Evolutionary conservation across 2,888 invertebrate genomes (phyloP), one percentile per base, ranked within the genome.

Genomic region (Capitulum mitella): DNA sequence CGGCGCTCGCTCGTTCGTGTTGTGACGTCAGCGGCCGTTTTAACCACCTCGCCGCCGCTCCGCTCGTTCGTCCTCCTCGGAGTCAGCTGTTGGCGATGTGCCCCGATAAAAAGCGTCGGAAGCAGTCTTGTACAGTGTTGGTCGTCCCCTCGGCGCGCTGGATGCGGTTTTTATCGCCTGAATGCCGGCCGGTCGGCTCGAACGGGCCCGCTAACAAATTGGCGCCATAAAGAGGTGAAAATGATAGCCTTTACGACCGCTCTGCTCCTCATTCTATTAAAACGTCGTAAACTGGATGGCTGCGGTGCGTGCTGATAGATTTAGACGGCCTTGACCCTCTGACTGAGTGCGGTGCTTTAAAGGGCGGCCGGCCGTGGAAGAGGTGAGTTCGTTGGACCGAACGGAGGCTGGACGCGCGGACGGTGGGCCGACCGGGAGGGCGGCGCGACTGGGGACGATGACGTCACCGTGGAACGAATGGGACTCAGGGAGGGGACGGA

Each of bases 221-320:
- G 64, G 64, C 34, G 64, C 64, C 64, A 64, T 64, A 64, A 64
- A 64, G 64, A 64, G 64, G 64, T 64, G 64, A 64, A 64, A 64
- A 64, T 64, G 64, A 64, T 64, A 64, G 64, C 64, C 64, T 64
- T 64, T 64, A 64, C 64, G 64, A 32, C 34, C 64, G 34, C 19
- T 3, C 29, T 29, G 34, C 64, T 64, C 64, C 34, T 64, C 64
- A 64, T 64, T 64, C 64, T 64, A 64, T 64, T 64, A 64, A 64
- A 64, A 34, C 64, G 64, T 32, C 64, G 64, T 64, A 64, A 64
- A 64, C 64, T 16, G 34, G 32, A 64, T 34, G 16, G 34, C 34
- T 34, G 64, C 64, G 19, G 19, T 19, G 64, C 32, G 16, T 10
- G 19, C 34, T 29, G n/a, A 58, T 58, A n/a, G 58, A 58, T 58